Percentiles rank a stretch among this genome's conserved stretches.
phyloP scores from a whole-genome alignment of 2,888 invertebrate species.

The Dyspetes luteomarginatus region DNA sequence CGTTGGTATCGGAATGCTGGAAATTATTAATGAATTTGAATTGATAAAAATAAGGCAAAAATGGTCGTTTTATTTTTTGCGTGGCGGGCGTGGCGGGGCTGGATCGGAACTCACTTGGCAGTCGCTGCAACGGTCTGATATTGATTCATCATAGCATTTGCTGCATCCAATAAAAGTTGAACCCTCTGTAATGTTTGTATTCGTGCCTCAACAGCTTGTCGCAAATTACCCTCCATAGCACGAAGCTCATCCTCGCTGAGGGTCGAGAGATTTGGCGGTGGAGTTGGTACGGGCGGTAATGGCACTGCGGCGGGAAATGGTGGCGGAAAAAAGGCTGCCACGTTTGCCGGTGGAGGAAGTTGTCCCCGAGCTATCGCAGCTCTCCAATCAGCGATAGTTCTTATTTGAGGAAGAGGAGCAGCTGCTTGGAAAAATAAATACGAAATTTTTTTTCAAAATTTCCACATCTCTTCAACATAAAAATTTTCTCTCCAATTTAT shows the following conservation, averaged over 20 bases:
- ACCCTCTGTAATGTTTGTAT: slow-evolving; percentile 93
- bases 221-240: slow-evolving; percentile 94
- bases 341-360: slow-evolving; percentile 73
- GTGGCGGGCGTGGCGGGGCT: too few species aligned
- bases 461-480: too few species aligned
- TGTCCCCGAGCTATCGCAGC: slow-evolving; percentile 51
- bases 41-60: too few species aligned
- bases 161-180: slow-evolving; percentile 95
- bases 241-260: slow-evolving; percentile 93
- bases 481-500: neutral
- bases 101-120: slow-evolving; percentile 80
- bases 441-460: neutral
- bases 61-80: slow-evolving; percentile 23
- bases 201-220: slow-evolving; percentile 95
- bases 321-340: slow-evolving; percentile 84
- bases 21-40: too few species aligned
- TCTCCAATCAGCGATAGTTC: slow-evolving; percentile 40
- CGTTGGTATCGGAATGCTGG: slow-evolving; percentile 76
- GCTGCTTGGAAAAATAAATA: neutral
- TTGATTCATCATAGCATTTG: slow-evolving; percentile 96
- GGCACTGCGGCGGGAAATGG: slow-evolving; percentile 85
- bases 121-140: slow-evolving; percentile 90
- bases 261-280: slow-evolving; percentile 89
- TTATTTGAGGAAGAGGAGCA: slow-evolving; percentile 43
- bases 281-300: slow-evolving; percentile 89